Evolutionary conservation across 1,140 invertebrate genomes (phyloP), one percentile per base, ranked within the genome.

Genomic region (Hesperophylax magnus): DNA sequence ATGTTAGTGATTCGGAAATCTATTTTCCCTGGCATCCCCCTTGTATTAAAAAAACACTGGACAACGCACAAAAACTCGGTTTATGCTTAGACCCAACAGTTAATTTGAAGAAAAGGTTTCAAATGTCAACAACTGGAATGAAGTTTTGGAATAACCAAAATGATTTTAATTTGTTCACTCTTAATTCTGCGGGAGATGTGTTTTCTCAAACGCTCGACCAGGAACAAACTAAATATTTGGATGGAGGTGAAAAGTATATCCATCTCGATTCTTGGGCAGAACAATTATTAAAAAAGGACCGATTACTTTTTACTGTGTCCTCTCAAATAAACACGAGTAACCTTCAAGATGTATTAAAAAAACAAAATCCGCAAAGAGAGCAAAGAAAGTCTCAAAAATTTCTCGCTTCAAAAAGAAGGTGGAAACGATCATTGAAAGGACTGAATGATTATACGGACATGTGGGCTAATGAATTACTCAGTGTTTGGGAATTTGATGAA

Each of bases 121-220:
- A 80, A 17, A 60, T 58, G 34, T 84, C 82, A 31, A 72, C 31
- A 74, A 77, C 54, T 17, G 82, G 82, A 53, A 34, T 18, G 7
- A 39, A 20, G n/a, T 79, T 81, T 39, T 17, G 31, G 6, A 20
- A 15, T 11, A 15, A 47, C 27, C 34, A 53, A 11, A 52, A 79
- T 14, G 56, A 17, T 58, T n/a, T 79, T 34, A 34, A 77, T 72
- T 65, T 56, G 31, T 47, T 77, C 11, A 77, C 47, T 15, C 39
- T 81, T 52, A 84, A 84, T 78, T 80, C 79, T 20, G 6, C 72
- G 2, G 82, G 82, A 52, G 82, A 84, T 81, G 20, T 79, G 52
- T 84, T 81, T 61, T 79, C 52, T 69, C 82, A 83, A 79, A 61
- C 4, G 18, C 7, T 83, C 17, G 27, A 22, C 27, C 0, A 31